phyloP scores from a whole-genome alignment of 2,797 vertebrate genomes.

The Adrianichthys oophorus region DNA sequence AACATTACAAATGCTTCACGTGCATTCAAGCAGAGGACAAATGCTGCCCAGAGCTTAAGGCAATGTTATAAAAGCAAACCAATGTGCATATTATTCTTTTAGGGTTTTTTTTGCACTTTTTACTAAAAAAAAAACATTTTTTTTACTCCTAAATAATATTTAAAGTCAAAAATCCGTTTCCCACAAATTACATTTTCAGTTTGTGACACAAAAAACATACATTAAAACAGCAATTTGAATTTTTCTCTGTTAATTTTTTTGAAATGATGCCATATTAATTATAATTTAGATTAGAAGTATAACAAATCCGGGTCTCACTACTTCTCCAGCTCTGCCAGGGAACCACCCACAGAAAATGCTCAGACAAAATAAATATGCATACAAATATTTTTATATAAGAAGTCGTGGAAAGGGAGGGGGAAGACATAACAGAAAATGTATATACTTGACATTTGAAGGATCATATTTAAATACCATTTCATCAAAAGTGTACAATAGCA shows the following conservation, averaged over 20 bases:
- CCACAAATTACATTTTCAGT: too few species aligned
- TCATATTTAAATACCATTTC: slow-evolving; percentile 10
- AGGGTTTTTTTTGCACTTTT: too few species aligned
- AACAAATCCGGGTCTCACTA: slow-evolving; percentile 49
- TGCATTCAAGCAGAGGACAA: background rate
- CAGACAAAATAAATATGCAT: slow-evolving; percentile 22
- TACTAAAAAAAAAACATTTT: too few species aligned
- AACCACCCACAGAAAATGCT: slow-evolving; percentile 58
- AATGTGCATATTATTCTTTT: too few species aligned
- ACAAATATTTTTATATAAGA: background rate
- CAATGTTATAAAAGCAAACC: too few species aligned
- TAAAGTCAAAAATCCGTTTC: too few species aligned
- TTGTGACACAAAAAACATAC: too few species aligned
- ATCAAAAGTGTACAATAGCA: background rate
- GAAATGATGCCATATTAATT: slow-evolving; percentile 1
- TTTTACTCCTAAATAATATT: too few species aligned
- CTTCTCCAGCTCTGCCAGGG: slow-evolving; percentile 50
- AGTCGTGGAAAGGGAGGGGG: background rate
- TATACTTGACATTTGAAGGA: background rate
- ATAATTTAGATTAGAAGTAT: slow-evolving; percentile 35
- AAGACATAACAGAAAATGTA: slow-evolving; percentile 3
- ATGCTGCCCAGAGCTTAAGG: too few species aligned
- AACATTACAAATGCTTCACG: slow-evolving; percentile 1
- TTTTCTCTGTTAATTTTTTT: too few species aligned
- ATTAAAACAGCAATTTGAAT: too few species aligned